phyloP scores from a whole-genome alignment of 1,140 invertebrate species.

The Atta texana region DNA sequence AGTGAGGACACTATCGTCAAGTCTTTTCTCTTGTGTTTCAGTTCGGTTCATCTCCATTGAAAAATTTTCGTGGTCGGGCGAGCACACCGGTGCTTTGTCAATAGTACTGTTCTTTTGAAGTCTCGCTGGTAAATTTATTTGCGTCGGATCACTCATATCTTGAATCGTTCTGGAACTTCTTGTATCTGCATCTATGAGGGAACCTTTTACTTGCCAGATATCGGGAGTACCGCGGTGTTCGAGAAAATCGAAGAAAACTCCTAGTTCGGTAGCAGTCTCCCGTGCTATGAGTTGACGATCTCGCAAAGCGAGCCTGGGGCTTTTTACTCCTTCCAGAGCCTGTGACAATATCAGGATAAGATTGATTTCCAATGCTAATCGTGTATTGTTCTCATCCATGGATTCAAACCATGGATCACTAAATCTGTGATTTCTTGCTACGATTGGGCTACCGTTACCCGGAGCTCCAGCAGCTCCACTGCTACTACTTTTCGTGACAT shows the following conservation, averaged over 20 bases:
- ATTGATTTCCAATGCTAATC: constrained; percentile 84
- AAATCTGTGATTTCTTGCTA: constrained; percentile 59
- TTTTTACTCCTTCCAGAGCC: constrained; percentile 83
- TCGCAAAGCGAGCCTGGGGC: constrained; percentile 81
- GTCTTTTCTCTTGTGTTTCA: constrained; percentile 47
- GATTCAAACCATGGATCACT: constrained; percentile 85
- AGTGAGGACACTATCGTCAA: constrained; percentile 76
- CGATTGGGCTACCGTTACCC: constrained; percentile 67
- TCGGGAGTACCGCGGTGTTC: constrained; percentile 78
- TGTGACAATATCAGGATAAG: constrained; percentile 83
- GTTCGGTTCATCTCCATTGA: constrained; percentile 30
- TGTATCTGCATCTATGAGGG: constrained; percentile 78
- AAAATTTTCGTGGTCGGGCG: constrained; percentile 57
- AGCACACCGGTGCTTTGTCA: constrained; percentile 70
- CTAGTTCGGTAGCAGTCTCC: constrained; percentile 84
- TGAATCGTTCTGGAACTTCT: constrained; percentile 74
- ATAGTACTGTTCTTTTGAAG: constrained; percentile 75
- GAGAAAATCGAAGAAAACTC: constrained; percentile 84
- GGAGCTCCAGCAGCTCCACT: constrained; percentile 58
- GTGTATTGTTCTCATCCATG: constrained; percentile 84
- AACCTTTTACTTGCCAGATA: constrained; percentile 72
- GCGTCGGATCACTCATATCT: constrained; percentile 59
- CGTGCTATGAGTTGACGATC: constrained; percentile 84
- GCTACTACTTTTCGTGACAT: constrained; percentile 71
- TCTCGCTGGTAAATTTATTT: constrained; percentile 77